These are phyloP conservation scores for Enteromius thamalakanensis DNA, from an alignment of 2,797 vertebrate species.

Conservation along the genomic window DNA sequence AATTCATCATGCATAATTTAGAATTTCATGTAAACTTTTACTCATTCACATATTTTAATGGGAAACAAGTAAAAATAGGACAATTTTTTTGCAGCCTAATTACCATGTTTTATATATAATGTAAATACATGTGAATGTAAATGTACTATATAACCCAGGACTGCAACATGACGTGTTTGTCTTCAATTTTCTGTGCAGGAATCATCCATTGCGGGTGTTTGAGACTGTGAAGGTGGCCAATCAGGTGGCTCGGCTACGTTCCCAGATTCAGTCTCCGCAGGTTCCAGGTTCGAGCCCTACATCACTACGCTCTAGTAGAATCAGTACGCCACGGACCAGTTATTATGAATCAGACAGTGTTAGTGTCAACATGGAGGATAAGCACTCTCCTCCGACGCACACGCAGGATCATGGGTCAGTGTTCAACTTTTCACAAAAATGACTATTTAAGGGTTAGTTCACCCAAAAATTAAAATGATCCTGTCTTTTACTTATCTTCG, in stretches of 20 bases:
- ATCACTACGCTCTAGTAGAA: slow-evolving; percentile 73
- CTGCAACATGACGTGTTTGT: not conserved
- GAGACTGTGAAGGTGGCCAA: slow-evolving; percentile 84
- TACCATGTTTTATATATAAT: not conserved
- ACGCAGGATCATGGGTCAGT: slow-evolving; percentile 64
- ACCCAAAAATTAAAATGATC: no score
- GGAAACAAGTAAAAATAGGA: not conserved
- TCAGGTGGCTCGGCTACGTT: slow-evolving; percentile 75
- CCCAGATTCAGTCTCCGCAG: slow-evolving; percentile 77
- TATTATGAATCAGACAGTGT: slow-evolving; percentile 74
- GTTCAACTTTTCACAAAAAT: not conserved
- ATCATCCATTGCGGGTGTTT: slow-evolving; percentile 81
- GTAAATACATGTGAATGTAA: not conserved
- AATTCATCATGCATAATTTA: not conserved
- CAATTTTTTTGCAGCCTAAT: not conserved
- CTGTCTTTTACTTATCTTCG: no score
- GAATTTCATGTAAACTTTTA: not conserved
- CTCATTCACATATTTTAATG: not conserved
- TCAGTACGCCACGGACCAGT: slow-evolving; percentile 78
- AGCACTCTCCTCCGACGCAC: slow-evolving; percentile 53
- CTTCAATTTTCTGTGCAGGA: slow-evolving; percentile 65
- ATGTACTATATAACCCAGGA: not conserved
- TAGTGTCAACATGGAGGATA: slow-evolving; percentile 75
- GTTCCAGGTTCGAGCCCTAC: slow-evolving; percentile 74
- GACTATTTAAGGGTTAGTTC: not conserved